Base-by-base conservation (phyloP, 1,140 invertebrate species). In the Mesaphorura yosii region DNA sequence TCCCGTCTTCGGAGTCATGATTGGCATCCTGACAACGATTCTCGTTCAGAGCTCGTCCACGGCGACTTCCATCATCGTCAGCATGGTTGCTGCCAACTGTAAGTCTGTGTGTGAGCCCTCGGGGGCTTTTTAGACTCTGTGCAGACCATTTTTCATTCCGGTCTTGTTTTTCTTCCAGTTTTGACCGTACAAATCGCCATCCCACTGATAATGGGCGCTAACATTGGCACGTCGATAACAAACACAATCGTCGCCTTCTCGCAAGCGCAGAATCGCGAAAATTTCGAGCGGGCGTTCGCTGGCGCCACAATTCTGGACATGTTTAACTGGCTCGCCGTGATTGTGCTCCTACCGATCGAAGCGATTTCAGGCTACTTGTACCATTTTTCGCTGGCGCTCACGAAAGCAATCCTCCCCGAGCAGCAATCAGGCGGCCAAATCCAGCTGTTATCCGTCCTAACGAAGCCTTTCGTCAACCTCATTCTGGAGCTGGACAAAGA, bases 1-100 rank as follows among this genome's bases (percentile, higher is more conserved):
- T 64, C 77, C 77, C 1, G 67, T 79, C 15, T 72, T 68, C 0
- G 69, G 69, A 3, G 48, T 66, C 12, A 77, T 80, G 71, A 72
- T 81, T 40, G 78, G 78, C 3, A 71, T 80, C 40, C 61, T 80
- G 48, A 70, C 72, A 3, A 80, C 78, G 0, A 76, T 80, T 1
- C 62, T 80, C 2, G 70, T 81, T 12, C 79, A 81, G 65, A 75
- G 71, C 60, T 76, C 75, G 5, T 77, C 76, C 3, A 81, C 79
- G 2, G 73, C 76, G 3, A 79, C 75, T 0, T 78, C 76, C 1
- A 76, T 80, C 20, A 66, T 80, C 19, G 77, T 80, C 19, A 73
- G 75, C 46, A 77, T 81, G 75, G 76, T 81, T 6, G 72, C 70
- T 4, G 69, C 75, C 19, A 66, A 66, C 40, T 64, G 76, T 79